phyloP scores from a whole-genome alignment of 2,797 vertebrate species.

The Halcyon chelicuti region DNA sequence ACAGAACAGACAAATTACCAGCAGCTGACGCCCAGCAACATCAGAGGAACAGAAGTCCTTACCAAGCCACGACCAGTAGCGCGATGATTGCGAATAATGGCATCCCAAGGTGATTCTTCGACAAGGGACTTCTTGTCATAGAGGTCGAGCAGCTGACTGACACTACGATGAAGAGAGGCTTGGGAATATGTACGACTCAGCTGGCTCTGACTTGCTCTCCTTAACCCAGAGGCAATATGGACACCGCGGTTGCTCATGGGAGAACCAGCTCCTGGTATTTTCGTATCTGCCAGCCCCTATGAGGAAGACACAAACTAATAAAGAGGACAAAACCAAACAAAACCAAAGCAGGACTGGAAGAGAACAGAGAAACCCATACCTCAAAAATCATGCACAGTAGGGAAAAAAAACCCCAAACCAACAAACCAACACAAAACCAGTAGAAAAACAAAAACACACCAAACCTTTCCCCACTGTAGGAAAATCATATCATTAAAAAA shows the following conservation, averaged over 20 bases:
- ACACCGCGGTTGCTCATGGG: conserved; percentile 76
- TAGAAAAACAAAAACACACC: too few species aligned
- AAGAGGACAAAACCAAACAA: background rate
- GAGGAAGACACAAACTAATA: background rate
- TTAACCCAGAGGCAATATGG: conserved; percentile 77
- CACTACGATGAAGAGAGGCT: conserved; percentile 87
- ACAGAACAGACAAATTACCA: background rate
- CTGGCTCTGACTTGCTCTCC: conserved; percentile 83
- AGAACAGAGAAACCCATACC: background rate
- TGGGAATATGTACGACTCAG: conserved; percentile 82
- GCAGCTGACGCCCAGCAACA: rapidly evolving
- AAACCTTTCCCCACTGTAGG: background rate
- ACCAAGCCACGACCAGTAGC: conserved; percentile 84
- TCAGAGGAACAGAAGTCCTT: conserved; percentile 63
- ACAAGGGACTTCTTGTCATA: conserved; percentile 86
- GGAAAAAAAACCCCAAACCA: background rate
- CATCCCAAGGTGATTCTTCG: conserved; percentile 88
- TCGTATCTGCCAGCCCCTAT: conserved; percentile 88
- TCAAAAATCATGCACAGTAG: background rate
- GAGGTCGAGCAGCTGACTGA: conserved; percentile 89
- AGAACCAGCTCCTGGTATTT: conserved; percentile 79
- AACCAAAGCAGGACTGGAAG: background rate
- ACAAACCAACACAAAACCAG: too few species aligned
- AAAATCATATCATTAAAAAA: background rate
- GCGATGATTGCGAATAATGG: conserved; percentile 84